Evolutionary conservation across 2,888 invertebrate species (phyloP).

Genomic region (Papilio elwesi): DNA sequence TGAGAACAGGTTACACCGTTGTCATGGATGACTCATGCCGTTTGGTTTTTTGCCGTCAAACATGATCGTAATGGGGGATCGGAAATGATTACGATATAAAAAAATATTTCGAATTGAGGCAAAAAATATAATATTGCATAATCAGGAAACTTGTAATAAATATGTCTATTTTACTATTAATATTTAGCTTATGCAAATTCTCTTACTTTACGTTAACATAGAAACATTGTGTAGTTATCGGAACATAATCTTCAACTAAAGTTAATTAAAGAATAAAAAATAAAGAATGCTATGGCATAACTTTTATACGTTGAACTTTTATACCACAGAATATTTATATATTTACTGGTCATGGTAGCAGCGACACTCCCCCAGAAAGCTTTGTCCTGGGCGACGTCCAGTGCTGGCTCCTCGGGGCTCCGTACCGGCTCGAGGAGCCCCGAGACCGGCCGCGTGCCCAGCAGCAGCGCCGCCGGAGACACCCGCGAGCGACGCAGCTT

Average conservation of each 20-base stretch:
- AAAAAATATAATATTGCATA: too few relatives aligned
- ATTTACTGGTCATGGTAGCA: conserved; percentile 72
- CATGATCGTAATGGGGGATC: not conserved
- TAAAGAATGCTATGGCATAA: too few relatives aligned
- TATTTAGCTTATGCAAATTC: too few relatives aligned
- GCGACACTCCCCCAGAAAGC: conserved; percentile 80
- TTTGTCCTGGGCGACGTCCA: conserved; percentile 82
- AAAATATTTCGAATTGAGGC: too few relatives aligned
- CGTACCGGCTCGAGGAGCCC: conserved; percentile 78
- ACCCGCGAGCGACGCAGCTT: conserved; percentile 80
- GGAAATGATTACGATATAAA: not conserved
- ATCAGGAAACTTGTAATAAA: too few relatives aligned
- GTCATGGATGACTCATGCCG: conserved; percentile 27
- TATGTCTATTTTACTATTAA: too few relatives aligned
- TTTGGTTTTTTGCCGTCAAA: not conserved
- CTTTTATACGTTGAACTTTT: not conserved
- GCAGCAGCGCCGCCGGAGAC: conserved; percentile 82
- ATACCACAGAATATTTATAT: conserved; percentile 7
- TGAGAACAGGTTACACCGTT: conserved; percentile 3
- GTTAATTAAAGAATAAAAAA: not conserved
- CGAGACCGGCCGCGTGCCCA: conserved; percentile 82
- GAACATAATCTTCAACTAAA: too few relatives aligned
- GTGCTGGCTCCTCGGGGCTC: conserved; percentile 77
- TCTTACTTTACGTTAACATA: too few relatives aligned
- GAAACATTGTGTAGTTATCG: too few relatives aligned